These are phyloP conservation scores for Cololabis saira DNA, from an alignment of 2,113 vertebrate species.

Conservation along the genomic window DNA sequence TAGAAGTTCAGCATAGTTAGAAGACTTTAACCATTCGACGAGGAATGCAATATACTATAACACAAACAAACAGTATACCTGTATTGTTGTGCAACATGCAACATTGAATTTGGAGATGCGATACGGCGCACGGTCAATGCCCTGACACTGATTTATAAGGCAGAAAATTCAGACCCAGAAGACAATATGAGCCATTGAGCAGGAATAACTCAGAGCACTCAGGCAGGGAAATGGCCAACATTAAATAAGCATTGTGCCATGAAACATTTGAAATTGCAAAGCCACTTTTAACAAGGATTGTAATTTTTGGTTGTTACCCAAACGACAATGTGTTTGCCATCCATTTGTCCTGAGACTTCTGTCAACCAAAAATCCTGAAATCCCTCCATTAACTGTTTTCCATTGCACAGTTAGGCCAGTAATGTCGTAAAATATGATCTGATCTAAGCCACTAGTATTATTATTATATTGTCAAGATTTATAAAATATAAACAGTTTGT, in stretches of 20 bases:
- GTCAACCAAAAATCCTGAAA: too few relatives aligned
- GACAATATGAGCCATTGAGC: constrained; percentile 26
- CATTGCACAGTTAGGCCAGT: too few relatives aligned
- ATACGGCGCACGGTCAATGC: constrained; percentile 11
- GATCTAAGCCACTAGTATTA: too few relatives aligned
- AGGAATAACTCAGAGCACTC: constrained; percentile 28
- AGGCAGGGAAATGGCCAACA: constrained; percentile 47
- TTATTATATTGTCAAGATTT: too few relatives aligned
- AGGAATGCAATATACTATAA: neutral
- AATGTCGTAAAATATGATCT: too few relatives aligned
- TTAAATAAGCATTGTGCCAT: constrained; percentile 54
- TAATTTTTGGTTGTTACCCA: too few relatives aligned
- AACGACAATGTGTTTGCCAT: too few relatives aligned
- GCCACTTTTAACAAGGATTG: constrained; percentile 5
- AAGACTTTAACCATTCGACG: neutral
- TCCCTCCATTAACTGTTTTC: too few relatives aligned
- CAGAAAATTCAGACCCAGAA: neutral
- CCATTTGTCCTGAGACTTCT: too few relatives aligned
- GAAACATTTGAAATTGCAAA: constrained; percentile 54
- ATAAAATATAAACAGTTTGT: too few relatives aligned
- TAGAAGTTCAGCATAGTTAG: neutral
- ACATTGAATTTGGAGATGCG: constrained; percentile 11
- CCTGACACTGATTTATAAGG: constrained; percentile 16
- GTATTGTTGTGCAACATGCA: constrained; percentile 5
- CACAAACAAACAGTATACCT: neutral